Conservation (phyloP, 2,113 vertebrate species). For the Ageneiosus marmoratus region DNA sequence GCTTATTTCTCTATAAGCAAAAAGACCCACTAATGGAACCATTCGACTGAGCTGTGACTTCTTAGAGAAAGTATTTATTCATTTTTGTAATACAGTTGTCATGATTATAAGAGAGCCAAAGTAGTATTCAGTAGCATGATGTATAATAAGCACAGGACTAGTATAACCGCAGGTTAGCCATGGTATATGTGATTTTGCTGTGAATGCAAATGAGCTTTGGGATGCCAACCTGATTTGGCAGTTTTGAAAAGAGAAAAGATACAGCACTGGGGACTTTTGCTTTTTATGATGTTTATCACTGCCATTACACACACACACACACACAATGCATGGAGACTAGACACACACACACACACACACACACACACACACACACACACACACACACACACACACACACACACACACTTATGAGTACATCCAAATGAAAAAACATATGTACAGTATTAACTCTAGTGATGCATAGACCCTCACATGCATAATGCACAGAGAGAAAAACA, state of each 20-base stretch:
- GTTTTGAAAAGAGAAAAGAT: not conserved
- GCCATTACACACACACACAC: not conserved
- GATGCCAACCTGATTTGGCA: not conserved
- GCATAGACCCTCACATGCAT: slow-evolving; percentile 59
- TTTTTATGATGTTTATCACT: slow-evolving; percentile 14
- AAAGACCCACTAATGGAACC: slow-evolving; percentile 23
- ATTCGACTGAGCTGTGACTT: not conserved
- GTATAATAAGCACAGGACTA: not conserved
- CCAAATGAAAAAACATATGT: not conserved
- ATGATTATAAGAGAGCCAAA: not conserved
- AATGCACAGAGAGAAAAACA: slow-evolving; percentile 64
- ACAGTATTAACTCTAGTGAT: slow-evolving; percentile 42
- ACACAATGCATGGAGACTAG: no score
- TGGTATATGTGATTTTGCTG: not conserved
- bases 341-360: no score
- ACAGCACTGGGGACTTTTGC: not conserved
- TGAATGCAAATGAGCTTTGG: not conserved
- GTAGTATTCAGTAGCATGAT: not conserved
- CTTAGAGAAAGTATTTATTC: not conserved
- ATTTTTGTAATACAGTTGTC: not conserved
- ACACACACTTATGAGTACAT: slow-evolving; percentile 22
- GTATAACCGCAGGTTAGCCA: not conserved
- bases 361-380: not conserved
- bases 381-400: slow-evolving; percentile 2
- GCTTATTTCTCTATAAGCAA: slow-evolving; percentile 10